Evolutionary conservation across 2,888 invertebrate species (phyloP), one percentile per base, ranked within the genome.

Genomic region (Limenitis camilla): DNA sequence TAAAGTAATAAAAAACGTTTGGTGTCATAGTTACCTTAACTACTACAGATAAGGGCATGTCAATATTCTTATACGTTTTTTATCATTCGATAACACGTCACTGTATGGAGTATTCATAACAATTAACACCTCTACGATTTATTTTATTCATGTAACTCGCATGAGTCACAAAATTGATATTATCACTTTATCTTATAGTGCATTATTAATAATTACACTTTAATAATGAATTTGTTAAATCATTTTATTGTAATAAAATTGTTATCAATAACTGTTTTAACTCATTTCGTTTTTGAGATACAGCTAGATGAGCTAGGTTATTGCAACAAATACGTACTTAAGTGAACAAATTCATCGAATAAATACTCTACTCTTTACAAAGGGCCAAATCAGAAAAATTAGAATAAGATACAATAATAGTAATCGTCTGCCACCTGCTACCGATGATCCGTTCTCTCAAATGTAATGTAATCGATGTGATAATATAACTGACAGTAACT

Each of bases 1-100:
- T 87, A 87, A 84, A 83, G 69, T 84, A 78, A 81, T 81, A 74
- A 77, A 72, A 56, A 61, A 69, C 69, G 71, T 76, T 81, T 68
- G 77, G 70, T 73, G 76, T 85, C 83, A 84, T 82, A 78, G 78
- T 81, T 80, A 81, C 69, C 72, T 77, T 75, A 81, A 83, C 76
- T 82, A 78, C 69, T 82, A 80, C 82, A 75, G 56, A 76, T 86
- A 85, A 84, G 85, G 77, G 72, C 76, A 72, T 81, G 77, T 73
- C 68, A 73, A 63, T 62, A 66, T 61, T 59, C 52, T 65, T 65
- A 61, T 61, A 64, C 46, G 53, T 57, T 76, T 74, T 73, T 68
- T 71, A 72, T 69, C 68, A 66, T 72, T 72, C 67, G 62, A 65
- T 68, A 66, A 63, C 66, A 72, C 64, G 56, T 68, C 66, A 65